Evolutionary conservation across 2,113 vertebrate species (phyloP).

Genomic region (Toxotes chatareus): DNA sequence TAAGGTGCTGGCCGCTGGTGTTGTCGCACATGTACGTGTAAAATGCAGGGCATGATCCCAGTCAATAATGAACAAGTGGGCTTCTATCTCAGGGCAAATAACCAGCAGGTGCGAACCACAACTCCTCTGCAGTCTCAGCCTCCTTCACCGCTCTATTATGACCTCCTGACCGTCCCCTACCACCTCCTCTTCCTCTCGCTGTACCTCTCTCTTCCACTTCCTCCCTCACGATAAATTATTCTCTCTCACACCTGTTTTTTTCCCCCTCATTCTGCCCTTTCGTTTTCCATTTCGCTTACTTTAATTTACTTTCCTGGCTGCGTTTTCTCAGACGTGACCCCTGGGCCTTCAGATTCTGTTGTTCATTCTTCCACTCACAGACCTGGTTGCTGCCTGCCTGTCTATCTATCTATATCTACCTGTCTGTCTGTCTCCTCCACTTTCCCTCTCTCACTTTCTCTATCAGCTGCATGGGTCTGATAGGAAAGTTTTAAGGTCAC

Average conservation of each 20-base stretch:
- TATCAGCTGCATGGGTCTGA: conserved; percentile 36
- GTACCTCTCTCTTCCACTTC: conserved; percentile 4
- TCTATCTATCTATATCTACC: not conserved
- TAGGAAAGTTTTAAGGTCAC: conserved; percentile 55
- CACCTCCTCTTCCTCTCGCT: conserved; percentile 7
- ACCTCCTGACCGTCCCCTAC: conserved; percentile 28
- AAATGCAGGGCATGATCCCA: conserved; percentile 43
- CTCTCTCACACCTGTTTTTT: conserved; percentile 14
- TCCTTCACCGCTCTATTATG: conserved; percentile 4
- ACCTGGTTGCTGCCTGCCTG: conserved; percentile 27
- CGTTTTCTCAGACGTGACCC: conserved; percentile 62
- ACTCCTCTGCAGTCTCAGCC: conserved; percentile 17
- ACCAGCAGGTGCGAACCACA: conserved; percentile 40
- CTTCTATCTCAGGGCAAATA: conserved; percentile 40
- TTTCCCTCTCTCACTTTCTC: conserved; percentile 21
- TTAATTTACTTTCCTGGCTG: conserved; percentile 65
- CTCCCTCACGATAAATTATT: conserved; percentile 41
- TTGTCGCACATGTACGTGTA: conserved; percentile 21
- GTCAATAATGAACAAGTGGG: conserved; percentile 48
- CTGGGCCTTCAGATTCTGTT: conserved; percentile 2
- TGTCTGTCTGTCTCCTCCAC: not conserved
- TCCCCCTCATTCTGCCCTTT: conserved; percentile 53
- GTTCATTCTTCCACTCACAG: conserved; percentile 32
- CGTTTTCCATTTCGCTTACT: conserved; percentile 64
- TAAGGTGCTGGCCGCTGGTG: not conserved